These are phyloP conservation scores for Cyrtonyx montezumae DNA, from an alignment of 2,113 vertebrate genomes.

Conservation along the genomic window DNA sequence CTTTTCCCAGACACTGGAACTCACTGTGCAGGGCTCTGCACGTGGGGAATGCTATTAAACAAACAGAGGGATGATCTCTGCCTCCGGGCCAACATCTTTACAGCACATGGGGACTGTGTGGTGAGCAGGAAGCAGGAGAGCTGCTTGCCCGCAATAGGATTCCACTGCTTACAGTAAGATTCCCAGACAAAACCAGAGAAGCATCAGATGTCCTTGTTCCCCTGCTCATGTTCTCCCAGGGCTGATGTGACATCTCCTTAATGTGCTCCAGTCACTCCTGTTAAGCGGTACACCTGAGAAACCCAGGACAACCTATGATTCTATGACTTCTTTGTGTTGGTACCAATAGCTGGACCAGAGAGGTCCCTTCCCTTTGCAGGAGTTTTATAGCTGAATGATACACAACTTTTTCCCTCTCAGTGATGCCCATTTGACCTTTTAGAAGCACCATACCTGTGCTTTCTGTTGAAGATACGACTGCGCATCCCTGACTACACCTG, in stretches of 20 bases:
- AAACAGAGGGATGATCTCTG: not conserved
- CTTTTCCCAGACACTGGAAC: not conserved
- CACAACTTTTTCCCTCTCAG: not conserved
- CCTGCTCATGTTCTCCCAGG: not conserved
- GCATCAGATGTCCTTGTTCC: not conserved
- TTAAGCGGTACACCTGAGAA: not conserved
- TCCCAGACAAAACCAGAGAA: not conserved
- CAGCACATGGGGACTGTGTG: not conserved
- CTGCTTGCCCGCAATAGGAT: accelerated
- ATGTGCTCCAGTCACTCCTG: not conserved
- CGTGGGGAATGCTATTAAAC: not conserved
- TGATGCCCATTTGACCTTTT: not conserved
- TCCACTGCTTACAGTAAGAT: not conserved
- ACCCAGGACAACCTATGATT: not conserved
- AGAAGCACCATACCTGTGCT: not conserved
- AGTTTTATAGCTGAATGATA: not conserved
- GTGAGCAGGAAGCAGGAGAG: not conserved
- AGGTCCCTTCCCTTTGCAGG: not conserved
- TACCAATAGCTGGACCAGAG: not conserved
- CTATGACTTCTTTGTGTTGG: not conserved
- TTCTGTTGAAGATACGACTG: not conserved
- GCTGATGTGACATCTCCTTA: not conserved
- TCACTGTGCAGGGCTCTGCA: not conserved
- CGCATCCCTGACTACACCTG: not conserved
- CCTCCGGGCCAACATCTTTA: not conserved